These are phyloP conservation scores for Smutsia gigantea DNA, from an alignment of 2,797 vertebrate species.

Conservation along the genomic window DNA sequence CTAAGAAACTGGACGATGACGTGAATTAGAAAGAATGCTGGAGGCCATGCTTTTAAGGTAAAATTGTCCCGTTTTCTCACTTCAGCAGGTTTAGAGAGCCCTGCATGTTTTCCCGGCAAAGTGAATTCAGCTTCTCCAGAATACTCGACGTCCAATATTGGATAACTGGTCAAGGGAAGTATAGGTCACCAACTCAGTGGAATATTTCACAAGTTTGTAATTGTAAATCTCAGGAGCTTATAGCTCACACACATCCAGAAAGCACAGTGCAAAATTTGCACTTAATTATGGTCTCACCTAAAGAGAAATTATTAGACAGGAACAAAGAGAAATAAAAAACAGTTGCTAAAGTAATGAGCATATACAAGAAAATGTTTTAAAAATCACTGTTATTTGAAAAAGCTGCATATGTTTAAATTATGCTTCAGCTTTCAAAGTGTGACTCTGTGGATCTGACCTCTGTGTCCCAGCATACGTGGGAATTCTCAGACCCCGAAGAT, in stretches of 20 bases:
- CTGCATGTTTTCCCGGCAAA: neutral
- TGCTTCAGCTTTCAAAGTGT: accelerated
- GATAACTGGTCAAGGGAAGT: neutral
- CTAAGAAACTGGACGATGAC: accelerated
- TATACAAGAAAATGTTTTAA: accelerated
- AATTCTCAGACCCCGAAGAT: neutral
- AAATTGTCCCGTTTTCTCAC: neutral
- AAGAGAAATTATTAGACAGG: neutral
- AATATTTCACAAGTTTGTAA: neutral
- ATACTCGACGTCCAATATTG: neutral
- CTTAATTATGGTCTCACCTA: neutral
- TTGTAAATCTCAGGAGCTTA: neutral
- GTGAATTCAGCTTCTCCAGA: neutral
- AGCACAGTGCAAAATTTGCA: too few relatives aligned
- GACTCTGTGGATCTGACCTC: accelerated
- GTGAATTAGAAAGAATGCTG: accelerated
- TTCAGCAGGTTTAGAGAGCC: too few relatives aligned
- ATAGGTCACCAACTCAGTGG: too few relatives aligned
- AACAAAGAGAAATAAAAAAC: neutral
- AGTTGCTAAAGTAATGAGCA: accelerated
- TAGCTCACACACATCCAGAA: neutral
- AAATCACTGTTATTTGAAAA: neutral
- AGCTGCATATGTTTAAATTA: too few relatives aligned
- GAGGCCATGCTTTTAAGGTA: too few relatives aligned
- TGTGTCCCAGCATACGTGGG: neutral